These are phyloP conservation scores for Paracentrotus lividus DNA, from an alignment of 53 echinoderm and acorn worm species.

Conservation along the genomic window DNA sequence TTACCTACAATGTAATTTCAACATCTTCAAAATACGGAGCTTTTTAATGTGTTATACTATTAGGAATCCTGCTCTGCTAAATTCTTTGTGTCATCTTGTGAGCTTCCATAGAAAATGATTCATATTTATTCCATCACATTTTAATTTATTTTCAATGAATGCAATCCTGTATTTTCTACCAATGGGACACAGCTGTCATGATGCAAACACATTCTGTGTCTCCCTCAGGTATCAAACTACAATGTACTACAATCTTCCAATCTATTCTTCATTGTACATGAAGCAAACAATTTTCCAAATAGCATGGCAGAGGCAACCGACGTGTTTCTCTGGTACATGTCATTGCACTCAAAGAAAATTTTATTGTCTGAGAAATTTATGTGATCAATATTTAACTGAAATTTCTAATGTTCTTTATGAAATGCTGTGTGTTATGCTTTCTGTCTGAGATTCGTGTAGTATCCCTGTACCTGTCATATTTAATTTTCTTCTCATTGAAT, in stretches of 20 bases:
- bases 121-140: neutral
- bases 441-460: too few species aligned
- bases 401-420: too few species aligned
- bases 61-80: too few species aligned
- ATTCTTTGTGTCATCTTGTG: neutral
- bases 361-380: conserved; percentile 1
- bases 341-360: neutral
- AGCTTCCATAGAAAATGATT: conserved; percentile 6
- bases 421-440: too few species aligned
- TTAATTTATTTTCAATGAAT: neutral
- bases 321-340: too few species aligned
- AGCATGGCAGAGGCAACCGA: conserved; percentile 19
- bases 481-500: too few species aligned
- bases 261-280: neutral
- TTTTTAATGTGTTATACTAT: too few species aligned
- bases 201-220: conserved; percentile 47
- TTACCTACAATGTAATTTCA: too few species aligned
- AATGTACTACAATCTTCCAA: neutral
- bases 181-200: conserved; percentile 35
- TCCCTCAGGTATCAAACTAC: conserved; percentile 9
- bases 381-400: conserved; percentile 13
- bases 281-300: conserved; percentile 27
- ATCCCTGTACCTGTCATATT: too few species aligned
- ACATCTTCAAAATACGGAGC: too few species aligned
- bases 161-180: neutral